These are phyloP conservation scores for Drosophila eugracilis DNA, from an alignment of 1,140 invertebrate genomes.

Conservation along the genomic window DNA sequence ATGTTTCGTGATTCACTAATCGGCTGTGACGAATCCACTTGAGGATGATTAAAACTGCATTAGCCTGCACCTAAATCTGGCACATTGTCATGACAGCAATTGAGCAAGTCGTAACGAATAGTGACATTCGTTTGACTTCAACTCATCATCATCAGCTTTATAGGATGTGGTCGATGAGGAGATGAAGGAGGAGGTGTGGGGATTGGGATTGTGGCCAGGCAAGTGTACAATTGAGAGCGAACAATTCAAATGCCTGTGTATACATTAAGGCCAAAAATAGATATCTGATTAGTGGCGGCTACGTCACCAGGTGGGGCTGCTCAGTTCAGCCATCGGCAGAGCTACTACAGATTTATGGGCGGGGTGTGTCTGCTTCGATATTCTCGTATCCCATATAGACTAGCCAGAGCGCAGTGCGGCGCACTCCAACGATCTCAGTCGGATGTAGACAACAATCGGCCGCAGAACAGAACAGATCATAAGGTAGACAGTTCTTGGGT, in stretches of 20 bases:
- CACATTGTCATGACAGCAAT: conserved; percentile 61
- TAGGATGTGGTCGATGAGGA: too few species aligned
- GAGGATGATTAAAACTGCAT: conserved; percentile 56
- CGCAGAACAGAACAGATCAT: conserved; percentile 48
- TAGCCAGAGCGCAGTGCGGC: conserved; percentile 61
- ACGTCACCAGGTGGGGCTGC: conserved; percentile 75
- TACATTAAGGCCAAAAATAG: conserved; percentile 73
- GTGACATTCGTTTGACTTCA: conserved; percentile 49
- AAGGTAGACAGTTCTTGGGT: conserved; percentile 55
- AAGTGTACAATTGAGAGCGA: conserved; percentile 65
- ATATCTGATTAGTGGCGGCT: conserved; percentile 74
- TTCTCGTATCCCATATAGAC: conserved; percentile 50
- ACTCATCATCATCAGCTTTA: conserved; percentile 29
- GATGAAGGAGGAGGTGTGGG: background rate
- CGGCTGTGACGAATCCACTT: conserved; percentile 66
- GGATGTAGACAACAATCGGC: conserved; percentile 66
- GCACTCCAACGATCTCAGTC: conserved; percentile 69
- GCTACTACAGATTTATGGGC: conserved; percentile 47
- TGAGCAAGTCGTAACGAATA: conserved; percentile 19
- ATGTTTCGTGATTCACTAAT: conserved; percentile 61
- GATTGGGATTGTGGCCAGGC: conserved; percentile 23
- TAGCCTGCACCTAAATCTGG: conserved; percentile 58
- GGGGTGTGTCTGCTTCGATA: conserved; percentile 52
- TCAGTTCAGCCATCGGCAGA: conserved; percentile 15
- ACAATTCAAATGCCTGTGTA: conserved; percentile 68